Evolutionary conservation across 2,888 invertebrate species (phyloP), one percentile per base, ranked within the genome.

Genomic region (Anoplius nigerrimus): DNA sequence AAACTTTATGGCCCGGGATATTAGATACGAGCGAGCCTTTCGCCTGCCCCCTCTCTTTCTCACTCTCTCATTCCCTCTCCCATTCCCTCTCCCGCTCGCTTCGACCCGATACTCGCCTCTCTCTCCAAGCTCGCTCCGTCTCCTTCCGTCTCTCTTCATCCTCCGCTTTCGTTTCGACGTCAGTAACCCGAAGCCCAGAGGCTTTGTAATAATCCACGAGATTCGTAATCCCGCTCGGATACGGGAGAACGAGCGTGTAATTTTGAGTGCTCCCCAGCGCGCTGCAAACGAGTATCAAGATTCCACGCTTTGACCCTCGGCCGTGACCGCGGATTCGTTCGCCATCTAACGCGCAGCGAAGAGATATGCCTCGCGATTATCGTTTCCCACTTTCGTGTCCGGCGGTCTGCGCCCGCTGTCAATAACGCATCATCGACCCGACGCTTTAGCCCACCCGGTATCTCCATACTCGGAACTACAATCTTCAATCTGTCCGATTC

Each of bases 1-100:
- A 72, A 71, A 66, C 57, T 75, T 78, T 74, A 71, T 72, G 74
- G 69, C 59, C 48, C 71, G 55, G 71, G 75, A 79, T 81, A 80
- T 79, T 81, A 79, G 77, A 83, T 75, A 73, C 71, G 68, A 54
- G 57, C 64, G 66, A 45, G 58, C 56, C 56, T 52, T 46, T 61
- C 27, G 60, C n/a, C 42, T 60, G 42, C n/a, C 21, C 27, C 2
- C 13, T 45, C 20, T 15, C 11, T 13, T 45, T 11, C n/a, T 6
- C 8, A 0, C 11, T 57, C 0, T 22, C 22, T 21, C 2, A 2
- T 5, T 46, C 18, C 15, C 45, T 21, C 43, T 27, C 16, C 3
- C 5, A n/a, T 20, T 27, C 2, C 24, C 27, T 46, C 3, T 6
- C 5, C 18, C 15, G 24, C n/a, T 54, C 13, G 13, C 42, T 42